A percentile compares a stretch with the other conserved stretches of the same genome.
phyloP scores from a whole-genome alignment of 2,113 vertebrate species.

The Micronisus gabar region DNA sequence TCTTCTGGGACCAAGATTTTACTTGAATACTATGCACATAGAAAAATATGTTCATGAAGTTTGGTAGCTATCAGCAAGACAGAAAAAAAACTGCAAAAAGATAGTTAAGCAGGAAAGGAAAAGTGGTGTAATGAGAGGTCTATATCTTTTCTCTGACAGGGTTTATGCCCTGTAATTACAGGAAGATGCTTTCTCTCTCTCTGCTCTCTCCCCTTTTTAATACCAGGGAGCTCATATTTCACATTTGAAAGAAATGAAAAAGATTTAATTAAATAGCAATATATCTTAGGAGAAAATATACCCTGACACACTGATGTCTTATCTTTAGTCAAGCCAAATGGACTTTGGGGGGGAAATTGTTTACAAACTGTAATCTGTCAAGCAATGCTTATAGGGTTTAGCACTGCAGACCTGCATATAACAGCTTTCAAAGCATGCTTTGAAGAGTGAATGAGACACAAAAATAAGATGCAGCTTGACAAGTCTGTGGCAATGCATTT shows the following conservation, averaged over 20 bases:
- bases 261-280: constrained; percentile 42
- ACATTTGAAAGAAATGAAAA: constrained; percentile 39
- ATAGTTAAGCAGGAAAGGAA: background rate
- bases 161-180: constrained; percentile 37
- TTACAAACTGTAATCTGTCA: constrained; percentile 38
- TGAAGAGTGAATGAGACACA: background rate
- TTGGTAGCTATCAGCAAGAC: background rate
- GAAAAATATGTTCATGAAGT: background rate
- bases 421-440: background rate
- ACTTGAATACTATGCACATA: background rate
- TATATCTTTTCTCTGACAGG: background rate
- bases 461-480: background rate
- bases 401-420: background rate
- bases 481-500: background rate
- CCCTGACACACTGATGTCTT: background rate
- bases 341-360: background rate
- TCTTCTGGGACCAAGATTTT: background rate
- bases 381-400: background rate
- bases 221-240: constrained; percentile 37
- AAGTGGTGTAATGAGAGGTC: background rate
- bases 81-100: background rate
- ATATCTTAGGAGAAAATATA: constrained; percentile 28
- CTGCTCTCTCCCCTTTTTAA: background rate
- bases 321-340: constrained; percentile 36
- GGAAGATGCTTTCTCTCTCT: background rate